Evolutionary conservation across 37 sponge, comb jelly and placozoan species (phyloP), one percentile per base, ranked within the genome.

Genomic region (Spongilla lacustris): DNA sequence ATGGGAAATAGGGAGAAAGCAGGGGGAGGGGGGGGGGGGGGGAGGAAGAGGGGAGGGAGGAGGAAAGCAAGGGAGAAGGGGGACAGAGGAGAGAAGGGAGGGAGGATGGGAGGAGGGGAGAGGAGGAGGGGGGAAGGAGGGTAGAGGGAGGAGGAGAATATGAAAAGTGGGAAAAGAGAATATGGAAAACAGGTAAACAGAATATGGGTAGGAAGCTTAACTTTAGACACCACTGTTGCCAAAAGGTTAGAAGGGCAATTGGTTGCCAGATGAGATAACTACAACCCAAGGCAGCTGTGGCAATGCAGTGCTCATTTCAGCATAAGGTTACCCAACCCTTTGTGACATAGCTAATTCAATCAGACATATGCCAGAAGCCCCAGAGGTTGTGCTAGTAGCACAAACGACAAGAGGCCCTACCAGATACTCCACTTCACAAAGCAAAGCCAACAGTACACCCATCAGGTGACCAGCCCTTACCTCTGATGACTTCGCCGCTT

Each of bases 61-160:
- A 36, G 46, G 48, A 72, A 36, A 35, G 49, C 37, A 74, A 72
- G 83, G 71, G 83, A 31, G 81, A 68, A 69, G 67, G 81, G 35
- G 81, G 34, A 31, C 33, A 36, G n/a, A 10, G 30, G 33, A 31
- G 5, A 34, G 35, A 34, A 10, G 33, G 34, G 10, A 14, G 35
- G 75, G 17, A 32, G 33, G 35, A 10, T 3, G 33, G 30, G 75
- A 33, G 23, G 10, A 74, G 33, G 3, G 28, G 70, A 9, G 6
- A 12, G 28, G 4, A 69, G 70, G 28, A 22, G 21, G 21, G 67
- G 21, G 67, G 21, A 66, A 27, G 70, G 11, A 69, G 10, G 70
- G 28, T 27, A 69, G 70, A 28, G 3, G 28, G 25, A 11, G 28
- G 27, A 9, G 11, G 10, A 8, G 28, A 27, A 69, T 5, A 27